phyloP scores from a whole-genome alignment of 2,888 invertebrate species.

The Drosophila aldrichi region DNA sequence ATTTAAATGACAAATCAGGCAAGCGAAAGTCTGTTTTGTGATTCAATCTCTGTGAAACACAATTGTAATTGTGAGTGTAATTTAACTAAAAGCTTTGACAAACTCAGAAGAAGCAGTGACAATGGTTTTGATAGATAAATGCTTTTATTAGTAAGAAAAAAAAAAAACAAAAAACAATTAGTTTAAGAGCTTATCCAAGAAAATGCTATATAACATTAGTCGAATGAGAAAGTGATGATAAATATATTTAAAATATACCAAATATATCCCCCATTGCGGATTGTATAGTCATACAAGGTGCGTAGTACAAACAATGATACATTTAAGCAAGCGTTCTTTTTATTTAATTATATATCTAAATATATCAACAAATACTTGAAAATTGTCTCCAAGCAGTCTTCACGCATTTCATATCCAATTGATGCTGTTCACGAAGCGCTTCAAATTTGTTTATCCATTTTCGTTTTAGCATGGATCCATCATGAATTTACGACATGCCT shows the following conservation, averaged over 20 bases:
- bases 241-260: too few species aligned
- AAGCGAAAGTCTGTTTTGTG: neutral
- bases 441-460: neutral
- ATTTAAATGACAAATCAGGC: neutral
- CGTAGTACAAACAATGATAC: too few species aligned
- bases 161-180: neutral
- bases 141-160: neutral
- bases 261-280: too few species aligned
- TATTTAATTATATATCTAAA: neutral
- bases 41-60: neutral
- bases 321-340: too few species aligned
- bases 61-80: neutral
- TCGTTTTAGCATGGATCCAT: neutral
- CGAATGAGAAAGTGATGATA: neutral
- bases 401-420: neutral
- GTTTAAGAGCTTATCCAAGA: neutral
- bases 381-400: neutral
- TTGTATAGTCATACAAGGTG: too few species aligned
- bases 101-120: neutral
- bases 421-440: neutral
- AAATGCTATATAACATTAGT: neutral
- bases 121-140: neutral
- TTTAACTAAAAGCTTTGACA: neutral
- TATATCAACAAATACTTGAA: neutral
- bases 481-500: conserved; percentile 10